Evolutionary conservation across 2,888 invertebrate species (phyloP), one percentile per base, ranked within the genome.

Genomic region (Oxyscelio sp.): DNA sequence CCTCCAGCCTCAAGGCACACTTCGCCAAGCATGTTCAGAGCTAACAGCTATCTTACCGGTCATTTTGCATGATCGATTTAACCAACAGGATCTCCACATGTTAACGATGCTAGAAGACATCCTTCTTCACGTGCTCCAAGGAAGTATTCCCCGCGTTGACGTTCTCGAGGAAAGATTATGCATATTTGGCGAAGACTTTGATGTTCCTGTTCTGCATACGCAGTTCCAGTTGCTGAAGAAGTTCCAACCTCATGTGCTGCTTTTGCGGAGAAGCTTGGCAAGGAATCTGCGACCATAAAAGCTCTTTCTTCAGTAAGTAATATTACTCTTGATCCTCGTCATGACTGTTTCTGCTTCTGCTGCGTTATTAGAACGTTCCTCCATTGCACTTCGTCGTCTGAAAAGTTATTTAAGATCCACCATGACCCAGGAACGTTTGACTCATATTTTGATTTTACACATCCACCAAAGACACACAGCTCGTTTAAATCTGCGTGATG

Each of bases 341-440:
- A n/a, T 68, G 68, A 68, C 56, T 13, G 13, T 68, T 11, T 56
- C 68, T 19, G 54, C 68, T 13, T 68, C 68, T 4, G 56, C 56
- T 31, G 56, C 21, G 40, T 22, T 56, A 24, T 17, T 40, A 22
- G 68, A 68, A n/a, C 54, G 68, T 4, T 38, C 54, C 5, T 68
- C 56, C 24, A 68, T 54, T 17, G 43, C 56, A 15, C n/a, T 68
- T 8, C 52, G 40, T 3, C 54, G 68, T 22, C 34, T 68, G 21
- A 54, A 56, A 38, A 68, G 38, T 13, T 68, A 68, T 56, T 19
- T 54, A 3, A 34, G 54, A 24, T 54, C 24, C 6, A 68, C 68
- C 13, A 68, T 68, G 68, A 43, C 68, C 2, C 68, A 68, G 19
- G 21, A 68, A 54, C 54, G 68, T 27, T 19, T 50, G 34, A n/a